phyloP scores from a whole-genome alignment of 1,140 invertebrate species.

The Trichonephila clavipes region DNA sequence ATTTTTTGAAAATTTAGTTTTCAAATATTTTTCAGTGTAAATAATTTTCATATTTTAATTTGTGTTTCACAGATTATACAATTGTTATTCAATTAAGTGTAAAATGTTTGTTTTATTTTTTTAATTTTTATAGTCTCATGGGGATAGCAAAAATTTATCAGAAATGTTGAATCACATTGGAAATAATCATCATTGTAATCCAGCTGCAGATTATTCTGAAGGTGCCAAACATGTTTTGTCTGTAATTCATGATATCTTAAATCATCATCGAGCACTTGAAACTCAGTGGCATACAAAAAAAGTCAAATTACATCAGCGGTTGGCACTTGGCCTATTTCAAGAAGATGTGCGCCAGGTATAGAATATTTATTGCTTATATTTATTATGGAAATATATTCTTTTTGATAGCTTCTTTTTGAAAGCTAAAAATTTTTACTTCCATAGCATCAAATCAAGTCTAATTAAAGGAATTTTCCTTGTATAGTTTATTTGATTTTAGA shows the following conservation, averaged over 20 bases:
- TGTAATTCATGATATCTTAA: slow-evolving; percentile 94
- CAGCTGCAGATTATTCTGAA: slow-evolving; percentile 93
- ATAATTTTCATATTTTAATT: not conserved
- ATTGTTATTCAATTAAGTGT: not conserved
- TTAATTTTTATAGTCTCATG: slow-evolving; percentile 44
- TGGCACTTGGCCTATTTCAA: slow-evolving; percentile 86
- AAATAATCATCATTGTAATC: slow-evolving; percentile 77
- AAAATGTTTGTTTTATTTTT: not conserved
- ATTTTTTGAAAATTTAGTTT: not conserved
- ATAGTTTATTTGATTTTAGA: no score
- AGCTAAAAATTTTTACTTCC: not conserved
- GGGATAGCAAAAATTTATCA: slow-evolving; percentile 69
- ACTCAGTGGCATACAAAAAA: slow-evolving; percentile 96
- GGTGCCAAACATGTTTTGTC: slow-evolving; percentile 84
- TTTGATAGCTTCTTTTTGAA: no score
- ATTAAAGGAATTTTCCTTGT: no score
- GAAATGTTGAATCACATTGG: slow-evolving; percentile 74
- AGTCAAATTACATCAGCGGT: slow-evolving; percentile 94
- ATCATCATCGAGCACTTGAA: slow-evolving; percentile 94
- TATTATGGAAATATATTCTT: no score
- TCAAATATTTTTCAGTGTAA: not conserved
- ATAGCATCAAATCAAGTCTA: no score
- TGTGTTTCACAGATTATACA: not conserved
- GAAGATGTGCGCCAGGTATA: slow-evolving; percentile 78
- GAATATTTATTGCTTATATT: slow-evolving; percentile 54